These are phyloP conservation scores for Bathynomus jamesi DNA, from an alignment of 1,140 invertebrate species.

Conservation along the genomic window DNA sequence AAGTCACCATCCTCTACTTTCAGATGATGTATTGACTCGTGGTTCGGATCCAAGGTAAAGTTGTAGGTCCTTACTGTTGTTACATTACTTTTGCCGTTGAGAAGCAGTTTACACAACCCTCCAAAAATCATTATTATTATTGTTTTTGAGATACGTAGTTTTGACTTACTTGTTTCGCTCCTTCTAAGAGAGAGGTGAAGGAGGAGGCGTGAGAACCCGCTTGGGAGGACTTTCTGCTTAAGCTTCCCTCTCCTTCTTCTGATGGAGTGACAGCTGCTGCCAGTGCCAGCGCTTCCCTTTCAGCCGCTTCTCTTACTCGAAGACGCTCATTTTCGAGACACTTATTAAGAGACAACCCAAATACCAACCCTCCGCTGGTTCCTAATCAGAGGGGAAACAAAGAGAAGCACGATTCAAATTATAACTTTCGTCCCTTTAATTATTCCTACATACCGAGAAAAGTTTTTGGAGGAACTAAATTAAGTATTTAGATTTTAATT, in stretches of 20 bases:
- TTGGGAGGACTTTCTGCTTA: slow-evolving; percentile 49
- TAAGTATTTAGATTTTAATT: neutral
- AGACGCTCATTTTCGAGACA: slow-evolving; percentile 68
- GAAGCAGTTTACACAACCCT: too few species aligned
- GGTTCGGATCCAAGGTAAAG: too few species aligned
- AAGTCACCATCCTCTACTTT: too few species aligned
- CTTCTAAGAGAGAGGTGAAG: slow-evolving; percentile 59
- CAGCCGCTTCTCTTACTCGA: slow-evolving; percentile 4
- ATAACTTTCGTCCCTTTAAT: neutral
- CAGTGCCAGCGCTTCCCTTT: neutral
- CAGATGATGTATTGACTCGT: too few species aligned
- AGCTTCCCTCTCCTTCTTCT: slow-evolving; percentile 28
- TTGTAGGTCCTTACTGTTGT: too few species aligned
- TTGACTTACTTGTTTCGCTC: slow-evolving; percentile 31
- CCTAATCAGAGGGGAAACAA: neutral
- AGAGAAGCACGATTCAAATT: neutral
- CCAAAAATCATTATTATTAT: too few species aligned
- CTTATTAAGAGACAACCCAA: slow-evolving; percentile 69
- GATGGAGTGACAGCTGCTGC: slow-evolving; percentile 8
- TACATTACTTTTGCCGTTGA: too few species aligned
- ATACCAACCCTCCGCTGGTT: slow-evolving; percentile 52
- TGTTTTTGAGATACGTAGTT: too few species aligned
- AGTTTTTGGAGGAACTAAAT: neutral
- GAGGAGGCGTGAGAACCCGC: slow-evolving; percentile 57
- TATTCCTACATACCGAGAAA: neutral